These are phyloP conservation scores for Bursaphelenchus mucronatus DNA, from an alignment of 1,140 invertebrate species.

Conservation along the genomic window DNA sequence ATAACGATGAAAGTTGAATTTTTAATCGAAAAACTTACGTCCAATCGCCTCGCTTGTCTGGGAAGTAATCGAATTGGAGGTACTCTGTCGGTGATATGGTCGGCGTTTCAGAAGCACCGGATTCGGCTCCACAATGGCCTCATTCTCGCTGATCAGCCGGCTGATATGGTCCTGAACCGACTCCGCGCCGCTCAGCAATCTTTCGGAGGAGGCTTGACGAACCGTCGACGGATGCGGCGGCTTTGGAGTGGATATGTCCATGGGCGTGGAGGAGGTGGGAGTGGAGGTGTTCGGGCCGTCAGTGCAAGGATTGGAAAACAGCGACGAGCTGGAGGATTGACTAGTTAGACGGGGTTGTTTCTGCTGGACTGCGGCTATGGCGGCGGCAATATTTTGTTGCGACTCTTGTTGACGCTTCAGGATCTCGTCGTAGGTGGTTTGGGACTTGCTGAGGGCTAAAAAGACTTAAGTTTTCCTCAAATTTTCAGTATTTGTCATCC, in stretches of 20 bases:
- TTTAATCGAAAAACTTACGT: conserved; percentile 12
- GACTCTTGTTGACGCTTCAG: conserved; percentile 8
- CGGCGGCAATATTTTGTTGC: conserved; percentile 20
- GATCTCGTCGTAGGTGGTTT: conserved; percentile 16
- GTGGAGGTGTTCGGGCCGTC: not conserved
- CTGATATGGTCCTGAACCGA: conserved; percentile 49
- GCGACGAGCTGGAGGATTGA: conserved; percentile 20
- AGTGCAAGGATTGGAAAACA: conserved; percentile 3
- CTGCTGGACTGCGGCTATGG: conserved; percentile 12
- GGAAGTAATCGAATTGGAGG: conserved; percentile 49
- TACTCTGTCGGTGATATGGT: conserved; percentile 46
- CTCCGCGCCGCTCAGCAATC: conserved; percentile 32
- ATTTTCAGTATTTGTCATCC: not conserved
- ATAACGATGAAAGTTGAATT: not conserved
- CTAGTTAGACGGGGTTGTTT: conserved; percentile 2
- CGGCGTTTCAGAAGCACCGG: conserved; percentile 48
- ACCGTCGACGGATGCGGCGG: conserved; percentile 8
- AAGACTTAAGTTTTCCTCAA: too few species aligned
- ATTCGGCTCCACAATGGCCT: conserved; percentile 49
- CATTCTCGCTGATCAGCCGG: conserved; percentile 47
- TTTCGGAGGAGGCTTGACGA: conserved; percentile 31
- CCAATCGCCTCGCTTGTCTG: conserved; percentile 43
- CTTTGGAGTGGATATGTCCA: not conserved
- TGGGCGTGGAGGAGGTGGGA: conserved; percentile 22
- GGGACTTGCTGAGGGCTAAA: not conserved